A percentile compares a stretch with the other conserved stretches of the same genome.
Conservation (phyloP, 2,888 invertebrate genomes). For the Sphaeridia pumilis region DNA sequence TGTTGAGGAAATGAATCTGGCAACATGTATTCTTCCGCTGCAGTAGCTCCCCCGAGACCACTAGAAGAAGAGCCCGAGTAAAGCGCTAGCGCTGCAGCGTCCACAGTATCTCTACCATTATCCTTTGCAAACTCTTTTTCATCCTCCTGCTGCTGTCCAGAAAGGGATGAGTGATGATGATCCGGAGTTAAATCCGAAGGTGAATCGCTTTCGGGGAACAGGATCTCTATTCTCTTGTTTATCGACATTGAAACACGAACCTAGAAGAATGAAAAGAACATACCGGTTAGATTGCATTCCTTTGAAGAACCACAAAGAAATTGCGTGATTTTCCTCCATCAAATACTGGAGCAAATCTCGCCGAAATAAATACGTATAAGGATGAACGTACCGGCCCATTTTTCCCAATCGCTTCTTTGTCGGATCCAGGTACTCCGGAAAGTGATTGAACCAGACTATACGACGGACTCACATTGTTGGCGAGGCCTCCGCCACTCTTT, state of each 20-base stretch:
- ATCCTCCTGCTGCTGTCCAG: slow-evolving; percentile 35
- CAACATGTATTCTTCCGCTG: slow-evolving; percentile 33
- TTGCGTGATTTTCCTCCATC: too few relatives aligned
- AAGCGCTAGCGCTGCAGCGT: slow-evolving; percentile 5
- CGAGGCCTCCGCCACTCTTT: slow-evolving; percentile 41
- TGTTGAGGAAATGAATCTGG: slow-evolving; percentile 33
- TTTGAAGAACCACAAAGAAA: too few relatives aligned
- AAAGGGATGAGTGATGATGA: slow-evolving; percentile 18
- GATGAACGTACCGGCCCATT: too few relatives aligned
- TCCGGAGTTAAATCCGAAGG: slow-evolving; percentile 47
- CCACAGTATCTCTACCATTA: slow-evolving; percentile 6
- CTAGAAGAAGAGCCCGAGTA: not conserved
- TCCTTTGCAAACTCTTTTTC: not conserved
- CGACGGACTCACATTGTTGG: not conserved
- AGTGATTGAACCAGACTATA: not conserved
- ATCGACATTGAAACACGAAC: slow-evolving; percentile 58
- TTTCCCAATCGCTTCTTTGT: not conserved
- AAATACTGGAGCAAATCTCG: too few relatives aligned
- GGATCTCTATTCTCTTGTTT: slow-evolving; percentile 63
- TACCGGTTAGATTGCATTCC: too few relatives aligned
- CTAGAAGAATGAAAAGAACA: too few relatives aligned
- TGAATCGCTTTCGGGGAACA: slow-evolving; percentile 63
- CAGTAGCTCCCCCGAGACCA: not conserved
- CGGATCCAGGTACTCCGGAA: not conserved
- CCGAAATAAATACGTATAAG: too few relatives aligned